Percentiles rank a stretch among this genome's conserved stretches.
These are phyloP conservation scores for Druceiella hillmani DNA, from an alignment of 2,888 invertebrate species.

Conservation along the genomic window DNA sequence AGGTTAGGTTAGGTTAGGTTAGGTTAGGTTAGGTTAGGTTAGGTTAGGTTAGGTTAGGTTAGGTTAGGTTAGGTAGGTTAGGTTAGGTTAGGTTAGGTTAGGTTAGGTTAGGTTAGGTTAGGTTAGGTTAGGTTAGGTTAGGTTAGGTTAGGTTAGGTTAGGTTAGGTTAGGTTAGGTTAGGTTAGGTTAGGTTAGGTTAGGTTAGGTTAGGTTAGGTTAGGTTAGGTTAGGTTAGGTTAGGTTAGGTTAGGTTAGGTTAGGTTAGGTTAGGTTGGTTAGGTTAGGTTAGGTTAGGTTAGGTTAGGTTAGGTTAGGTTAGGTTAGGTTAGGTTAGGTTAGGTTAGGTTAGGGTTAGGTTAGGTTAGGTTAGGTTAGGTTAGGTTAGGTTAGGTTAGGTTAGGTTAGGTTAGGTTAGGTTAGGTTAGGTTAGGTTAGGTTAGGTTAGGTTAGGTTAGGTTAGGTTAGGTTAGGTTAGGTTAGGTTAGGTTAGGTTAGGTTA, in stretches of 20 bases:
- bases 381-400: constrained; percentile 9
- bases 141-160: constrained; percentile 4
- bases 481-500: constrained; percentile 9
- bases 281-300: constrained; percentile 6
- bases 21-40: constrained; percentile 11
- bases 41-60: constrained; percentile 10
- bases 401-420: constrained; percentile 10
- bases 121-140: constrained; percentile 5
- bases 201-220: constrained; percentile 17
- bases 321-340: constrained; percentile 10
- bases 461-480: constrained; percentile 9
- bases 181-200: constrained; percentile 1
- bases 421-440: constrained; percentile 9
- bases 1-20: constrained; percentile 15
- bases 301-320: constrained; percentile 5
- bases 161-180: constrained; percentile 3
- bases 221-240: constrained; percentile 13
- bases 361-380: constrained; percentile 8
- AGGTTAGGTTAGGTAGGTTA: constrained; percentile 10
- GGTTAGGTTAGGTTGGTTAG: constrained; percentile 9
- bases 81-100: constrained; percentile 16
- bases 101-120: constrained; percentile 4
- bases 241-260: constrained; percentile 10
- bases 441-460: constrained; percentile 9
- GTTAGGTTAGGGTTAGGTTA: constrained; percentile 7